Evolutionary conservation across 2,113 vertebrate genomes (phyloP), one percentile per base, ranked within the genome.

Genomic region (Pseudorhombus dupliciocellatus): DNA sequence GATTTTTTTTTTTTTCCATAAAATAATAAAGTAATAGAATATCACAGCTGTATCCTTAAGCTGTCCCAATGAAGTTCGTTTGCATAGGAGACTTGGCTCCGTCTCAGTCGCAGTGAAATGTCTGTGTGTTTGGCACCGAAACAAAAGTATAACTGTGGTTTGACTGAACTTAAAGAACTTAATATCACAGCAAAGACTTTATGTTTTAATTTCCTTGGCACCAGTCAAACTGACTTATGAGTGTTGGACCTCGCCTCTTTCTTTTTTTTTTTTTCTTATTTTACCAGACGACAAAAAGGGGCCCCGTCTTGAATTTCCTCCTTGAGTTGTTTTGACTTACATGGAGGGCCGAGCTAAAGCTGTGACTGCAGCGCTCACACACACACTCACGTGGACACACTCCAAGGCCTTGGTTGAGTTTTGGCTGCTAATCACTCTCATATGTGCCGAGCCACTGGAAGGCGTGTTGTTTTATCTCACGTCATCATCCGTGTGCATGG

Each of bases 351-450:
- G 53, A 57, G 58, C 59, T 75, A 55, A 66, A 84, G 69, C 72
- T 81, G 56, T 15, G 61, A 74, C 81, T 77, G 55, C 28, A 56
- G 25, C 15, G 14, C 66, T 40, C 70, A 51, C 56, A 60, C 64
- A 56, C 55, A 61, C 44, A 53, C 40, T 48, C 59, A 53, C 46
- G 56, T 46, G 68, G 2, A 77, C 65, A 69, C 66, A 69, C 56
- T 16, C 62, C 4, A 4, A 79, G 58, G 53, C 73, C 42, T 59
- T 76, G 30, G 80, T 67, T 44, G 77, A 80, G 79, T 83, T 84
- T 80, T 79, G 1, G 0, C 68, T 79, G 58, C 71, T 88, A 87
- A 90, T 90, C 80, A 75, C 79, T 88, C 68, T 83, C 89, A 88
- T 77, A 80, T 87, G 80, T 85, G 51, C 56, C 56, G 77, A 71